Evolutionary conservation across 2,888 invertebrate genomes (phyloP), one percentile per base, ranked within the genome.

Genomic region (Plagodis dolabraria): DNA sequence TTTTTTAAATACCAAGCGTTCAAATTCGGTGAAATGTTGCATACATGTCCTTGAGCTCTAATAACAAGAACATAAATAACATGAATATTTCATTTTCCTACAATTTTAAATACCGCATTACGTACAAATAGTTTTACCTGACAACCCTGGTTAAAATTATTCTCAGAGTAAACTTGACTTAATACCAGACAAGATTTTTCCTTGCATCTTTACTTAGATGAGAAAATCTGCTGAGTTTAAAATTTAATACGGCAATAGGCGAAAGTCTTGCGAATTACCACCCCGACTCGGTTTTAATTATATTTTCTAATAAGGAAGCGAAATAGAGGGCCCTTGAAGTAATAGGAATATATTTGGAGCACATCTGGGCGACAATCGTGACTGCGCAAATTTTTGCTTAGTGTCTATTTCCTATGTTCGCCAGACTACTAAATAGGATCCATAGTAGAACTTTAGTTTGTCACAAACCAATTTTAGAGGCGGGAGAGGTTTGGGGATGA

Each of bases 171-270:
- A 59, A 55, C 65, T 67, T 65, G 65, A 69, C 67, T 69, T 65
- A 65, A 69, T 65, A 59, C 61, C 60, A 36, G 58, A 43, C 55
- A 51, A 63, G 64, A 63, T 67, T 65, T 69, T 63, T 62, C 46
- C 49, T 51, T 43, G 40, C 50, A 45, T 48, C 61, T 34, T 56
- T 53, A 45, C 53, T 44, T 48, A 60, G 62, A 59, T 43, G 58
- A 55, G 59, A 61, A 64, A 67, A 67, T 64, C 58, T 55, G 65
- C 69, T 67, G 67, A 69, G 59, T 69, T 63, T 61, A 63, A 67
- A 67, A 69, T 69, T 65, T 69, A 59, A 69, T 69, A 64, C 60
- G 67, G 67, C 63, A 69, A 67, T 63, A 63, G 62, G 64, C 62
- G 44, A 50, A 52, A 55, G 56, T 46, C 56, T 53, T 47, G 60